Evolutionary conservation across 2,888 invertebrate genomes (phyloP).

Genomic region (Diplolepis rosae): DNA sequence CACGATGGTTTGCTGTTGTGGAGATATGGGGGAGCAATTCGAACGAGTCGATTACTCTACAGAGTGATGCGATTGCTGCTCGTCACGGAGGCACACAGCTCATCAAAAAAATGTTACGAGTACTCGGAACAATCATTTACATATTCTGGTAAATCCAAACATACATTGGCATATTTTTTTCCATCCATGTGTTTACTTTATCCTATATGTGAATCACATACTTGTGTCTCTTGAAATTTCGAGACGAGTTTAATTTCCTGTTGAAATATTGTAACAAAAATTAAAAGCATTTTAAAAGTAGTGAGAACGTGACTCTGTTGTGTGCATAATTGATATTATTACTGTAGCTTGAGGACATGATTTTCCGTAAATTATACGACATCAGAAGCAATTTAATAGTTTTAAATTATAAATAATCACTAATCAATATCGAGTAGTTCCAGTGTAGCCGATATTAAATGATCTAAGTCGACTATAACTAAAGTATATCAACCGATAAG

Average conservation of each 20-base stretch:
- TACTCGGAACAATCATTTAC: conserved; percentile 8
- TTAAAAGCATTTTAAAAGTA: too few relatives aligned
- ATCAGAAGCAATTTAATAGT: conserved; percentile 1
- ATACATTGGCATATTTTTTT: not conserved
- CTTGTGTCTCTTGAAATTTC: too few relatives aligned
- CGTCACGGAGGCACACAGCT: conserved; percentile 26
- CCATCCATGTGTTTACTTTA: not conserved
- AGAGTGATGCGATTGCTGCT: conserved; percentile 20
- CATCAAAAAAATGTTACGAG: conserved; percentile 4
- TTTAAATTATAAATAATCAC: not conserved
- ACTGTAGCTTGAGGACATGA: not conserved
- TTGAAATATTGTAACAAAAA: too few relatives aligned
- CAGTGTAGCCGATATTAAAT: conserved; percentile 7
- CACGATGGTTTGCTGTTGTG: conserved; percentile 23
- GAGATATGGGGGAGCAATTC: conserved; percentile 21
- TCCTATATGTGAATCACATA: too few relatives aligned
- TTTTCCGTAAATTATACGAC: conserved; percentile 4
- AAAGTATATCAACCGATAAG: conserved; percentile 33
- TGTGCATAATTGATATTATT: not conserved
- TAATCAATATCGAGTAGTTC: conserved; percentile 1
- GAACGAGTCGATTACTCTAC: conserved; percentile 22
- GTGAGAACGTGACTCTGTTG: too few relatives aligned
- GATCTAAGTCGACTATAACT: conserved; percentile 33
- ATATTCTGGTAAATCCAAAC: not conserved
- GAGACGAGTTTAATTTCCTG: too few relatives aligned